Conservation (phyloP, 2,888 invertebrate species). For the Epirrhoe tristata region DNA sequence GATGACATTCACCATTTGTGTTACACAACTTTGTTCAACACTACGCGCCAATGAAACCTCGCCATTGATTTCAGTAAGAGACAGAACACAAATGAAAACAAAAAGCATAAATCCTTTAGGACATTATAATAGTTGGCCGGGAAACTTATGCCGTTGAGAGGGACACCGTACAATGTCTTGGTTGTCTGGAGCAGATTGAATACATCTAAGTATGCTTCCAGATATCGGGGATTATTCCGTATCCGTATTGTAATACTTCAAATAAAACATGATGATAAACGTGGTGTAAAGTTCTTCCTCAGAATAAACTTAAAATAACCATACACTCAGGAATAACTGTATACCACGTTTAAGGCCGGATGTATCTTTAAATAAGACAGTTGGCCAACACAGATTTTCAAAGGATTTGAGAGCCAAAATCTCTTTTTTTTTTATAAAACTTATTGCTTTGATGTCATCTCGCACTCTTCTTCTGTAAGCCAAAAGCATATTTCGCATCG, state of each 20-base stretch:
- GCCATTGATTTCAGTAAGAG: slow-evolving; percentile 32
- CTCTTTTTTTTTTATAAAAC: too few species aligned
- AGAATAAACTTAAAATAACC: too few species aligned
- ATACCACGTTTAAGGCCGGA: too few species aligned
- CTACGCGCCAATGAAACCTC: slow-evolving; percentile 24
- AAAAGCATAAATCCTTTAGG: slow-evolving; percentile 42
- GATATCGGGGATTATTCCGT: slow-evolving; percentile 7
- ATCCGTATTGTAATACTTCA: not conserved
- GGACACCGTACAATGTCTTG: slow-evolving; percentile 68
- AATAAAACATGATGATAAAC: not conserved
- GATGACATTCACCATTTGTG: slow-evolving; percentile 3
- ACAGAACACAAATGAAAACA: slow-evolving; percentile 43
- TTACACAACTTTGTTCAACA: slow-evolving; percentile 10
- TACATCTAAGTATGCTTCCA: slow-evolving; percentile 63
- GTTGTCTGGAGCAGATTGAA: slow-evolving; percentile 79
- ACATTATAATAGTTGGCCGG: slow-evolving; percentile 45
- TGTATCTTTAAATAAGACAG: too few species aligned
- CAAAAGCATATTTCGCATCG: too few species aligned
- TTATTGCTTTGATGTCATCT: too few species aligned
- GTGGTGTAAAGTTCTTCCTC: too few species aligned
- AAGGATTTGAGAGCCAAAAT: too few species aligned
- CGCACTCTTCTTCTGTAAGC: too few species aligned
- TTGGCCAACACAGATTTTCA: too few species aligned
- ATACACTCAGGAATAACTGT: too few species aligned
- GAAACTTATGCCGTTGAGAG: slow-evolving; percentile 48